phyloP scores from a whole-genome alignment of 2,888 invertebrate genomes.

The Pheosia gnoma region DNA sequence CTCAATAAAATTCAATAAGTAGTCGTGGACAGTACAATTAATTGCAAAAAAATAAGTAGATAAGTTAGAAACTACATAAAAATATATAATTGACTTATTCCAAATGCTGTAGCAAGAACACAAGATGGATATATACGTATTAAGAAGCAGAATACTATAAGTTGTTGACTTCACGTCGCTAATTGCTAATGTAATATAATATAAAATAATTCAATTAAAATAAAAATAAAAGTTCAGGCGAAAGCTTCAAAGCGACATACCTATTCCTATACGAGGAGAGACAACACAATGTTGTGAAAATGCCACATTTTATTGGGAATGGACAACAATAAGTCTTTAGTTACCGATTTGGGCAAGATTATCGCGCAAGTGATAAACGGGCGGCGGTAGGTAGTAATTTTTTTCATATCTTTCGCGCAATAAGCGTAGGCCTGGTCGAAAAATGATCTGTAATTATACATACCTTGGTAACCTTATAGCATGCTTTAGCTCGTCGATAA shows the following conservation, averaged over 20 bases:
- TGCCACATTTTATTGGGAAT: slow-evolving; percentile 9
- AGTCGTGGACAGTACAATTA: slow-evolving; percentile 57
- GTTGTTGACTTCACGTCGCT: slow-evolving; percentile 62
- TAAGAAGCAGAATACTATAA: slow-evolving; percentile 49
- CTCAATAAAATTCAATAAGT: slow-evolving; percentile 62
- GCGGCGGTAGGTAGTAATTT: neutral
- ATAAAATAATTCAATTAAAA: slow-evolving; percentile 25
- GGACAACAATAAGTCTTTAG: slow-evolving; percentile 10
- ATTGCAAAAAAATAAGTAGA: slow-evolving; percentile 37
- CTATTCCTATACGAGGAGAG: slow-evolving; percentile 1
- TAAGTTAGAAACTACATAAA: slow-evolving; percentile 37
- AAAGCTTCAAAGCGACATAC: slow-evolving; percentile 3
- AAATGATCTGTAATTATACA: no score
- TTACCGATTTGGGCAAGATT: slow-evolving; percentile 7
- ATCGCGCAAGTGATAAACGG: neutral
- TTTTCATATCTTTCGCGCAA: neutral
- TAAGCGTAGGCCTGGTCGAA: no score
- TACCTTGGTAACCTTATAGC: no score
- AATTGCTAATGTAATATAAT: slow-evolving; percentile 63
- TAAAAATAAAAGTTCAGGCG: slow-evolving; percentile 12
- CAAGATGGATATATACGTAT: slow-evolving; percentile 43
- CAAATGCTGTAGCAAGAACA: slow-evolving; percentile 69
- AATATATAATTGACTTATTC: slow-evolving; percentile 45
- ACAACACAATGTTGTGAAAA: slow-evolving; percentile 4
- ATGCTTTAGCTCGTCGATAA: no score